Evolutionary conservation across 2,888 invertebrate genomes (phyloP), one percentile per base, ranked within the genome.

Genomic region (Xestobium rufovillosum): DNA sequence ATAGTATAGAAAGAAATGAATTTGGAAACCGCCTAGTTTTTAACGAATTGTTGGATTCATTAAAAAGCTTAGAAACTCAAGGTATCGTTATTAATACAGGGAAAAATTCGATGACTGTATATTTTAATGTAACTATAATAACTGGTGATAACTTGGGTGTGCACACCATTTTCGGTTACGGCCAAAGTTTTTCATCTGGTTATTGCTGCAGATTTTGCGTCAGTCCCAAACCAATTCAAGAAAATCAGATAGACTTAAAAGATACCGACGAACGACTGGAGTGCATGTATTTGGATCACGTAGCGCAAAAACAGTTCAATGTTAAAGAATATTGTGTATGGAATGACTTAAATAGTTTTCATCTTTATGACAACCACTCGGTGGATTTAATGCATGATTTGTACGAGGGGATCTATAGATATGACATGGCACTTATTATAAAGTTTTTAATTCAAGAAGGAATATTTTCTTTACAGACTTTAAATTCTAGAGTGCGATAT

Each of bases 201-300:
- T 34, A 40, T 29, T 43, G 39, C 19, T 48, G 50, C 33, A 13
- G 50, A 26, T 38, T 50, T 36, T 51, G 51, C 19, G 38, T 19
- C 31, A 34, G 31, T 14, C 16, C 32, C 6, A 46, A 45, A 42
- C n/a, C n/a, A n/a, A n/a, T n/a, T n/a, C n/a, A n/a, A n/a, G n/a
- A n/a, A n/a, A n/a, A n/a, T n/a, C n/a, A n/a, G n/a, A n/a, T n/a
- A n/a, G n/a, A n/a, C n/a, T n/a, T n/a, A n/a, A n/a, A n/a, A n/a
- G n/a, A n/a, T n/a, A n/a, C n/a, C n/a, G n/a, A n/a, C n/a, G n/a
- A n/a, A n/a, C n/a, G n/a, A n/a, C n/a, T n/a, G n/a, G n/a, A n/a
- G n/a, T n/a, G n/a, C n/a, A n/a, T n/a, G n/a, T n/a, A n/a, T n/a
- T n/a, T n/a, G n/a, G n/a, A n/a, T n/a, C n/a, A n/a, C n/a, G n/a